These are phyloP conservation scores for Saturnia pavonia DNA, from an alignment of 2,888 invertebrate species.

Conservation along the genomic window DNA sequence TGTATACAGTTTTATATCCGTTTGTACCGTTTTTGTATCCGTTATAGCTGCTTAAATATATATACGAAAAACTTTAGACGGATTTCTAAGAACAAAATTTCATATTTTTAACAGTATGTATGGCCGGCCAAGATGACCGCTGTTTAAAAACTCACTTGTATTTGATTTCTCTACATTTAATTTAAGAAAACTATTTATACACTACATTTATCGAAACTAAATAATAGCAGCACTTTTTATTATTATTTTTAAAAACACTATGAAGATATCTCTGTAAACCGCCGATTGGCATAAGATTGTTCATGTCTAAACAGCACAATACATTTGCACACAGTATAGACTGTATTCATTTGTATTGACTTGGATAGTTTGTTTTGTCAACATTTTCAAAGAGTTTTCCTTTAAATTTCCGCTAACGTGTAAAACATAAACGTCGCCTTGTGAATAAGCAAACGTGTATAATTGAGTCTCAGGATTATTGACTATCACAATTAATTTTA, in stretches of 20 bases:
- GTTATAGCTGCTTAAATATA: neutral
- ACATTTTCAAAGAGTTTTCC: constrained; percentile 20
- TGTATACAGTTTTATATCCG: too few relatives aligned
- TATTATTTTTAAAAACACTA: neutral
- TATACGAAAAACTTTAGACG: neutral
- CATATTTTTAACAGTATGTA: neutral
- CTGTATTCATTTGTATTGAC: constrained; percentile 23
- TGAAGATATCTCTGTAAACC: neutral
- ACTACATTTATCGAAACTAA: neutral
- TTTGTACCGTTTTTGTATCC: too few relatives aligned
- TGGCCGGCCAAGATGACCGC: too few relatives aligned
- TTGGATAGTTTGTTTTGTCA: constrained; percentile 21
- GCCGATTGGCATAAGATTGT: neutral
- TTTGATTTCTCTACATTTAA: too few relatives aligned
- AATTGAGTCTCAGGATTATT: neutral
- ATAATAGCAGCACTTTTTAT: neutral
- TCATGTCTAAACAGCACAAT: neutral
- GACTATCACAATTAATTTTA: neutral
- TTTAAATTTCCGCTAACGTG: neutral
- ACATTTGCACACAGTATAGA: neutral
- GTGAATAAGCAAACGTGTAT: neutral
- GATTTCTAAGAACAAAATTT: neutral
- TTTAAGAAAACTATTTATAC: too few relatives aligned
- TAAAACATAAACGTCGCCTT: neutral
- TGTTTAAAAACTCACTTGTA: too few relatives aligned